phyloP scores from a whole-genome alignment of 35 echinoderm and acorn worm genomes.

The Apostichopus japonicus region DNA sequence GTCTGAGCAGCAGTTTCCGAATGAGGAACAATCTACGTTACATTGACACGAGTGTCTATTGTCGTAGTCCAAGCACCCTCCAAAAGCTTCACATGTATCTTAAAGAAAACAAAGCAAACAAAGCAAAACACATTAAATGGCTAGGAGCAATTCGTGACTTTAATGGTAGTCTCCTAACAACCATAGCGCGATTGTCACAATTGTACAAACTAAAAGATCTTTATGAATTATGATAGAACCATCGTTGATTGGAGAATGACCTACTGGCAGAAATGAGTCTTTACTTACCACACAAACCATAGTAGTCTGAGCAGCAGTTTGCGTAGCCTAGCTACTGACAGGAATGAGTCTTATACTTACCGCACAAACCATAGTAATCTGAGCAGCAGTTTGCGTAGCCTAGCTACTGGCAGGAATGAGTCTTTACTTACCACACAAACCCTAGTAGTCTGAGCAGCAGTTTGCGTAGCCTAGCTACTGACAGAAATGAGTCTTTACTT shows the following conservation, averaged over 20 bases:
- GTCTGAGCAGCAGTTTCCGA: conserved; percentile 28
- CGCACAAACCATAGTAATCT: neutral
- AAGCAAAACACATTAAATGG: neutral
- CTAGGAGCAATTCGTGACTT: neutral
- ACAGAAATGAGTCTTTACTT: neutral
- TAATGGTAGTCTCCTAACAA: neutral
- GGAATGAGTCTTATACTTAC: neutral
- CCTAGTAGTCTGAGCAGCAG: neutral
- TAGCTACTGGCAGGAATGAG: neutral
- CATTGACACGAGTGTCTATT: conserved; percentile 26
- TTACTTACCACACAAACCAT: neutral
- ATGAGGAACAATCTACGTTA: neutral
- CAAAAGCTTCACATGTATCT: conserved; percentile 16
- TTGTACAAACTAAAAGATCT: too few species aligned
- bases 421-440: too few species aligned
- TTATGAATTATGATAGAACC: too few species aligned
- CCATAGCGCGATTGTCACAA: neutral
- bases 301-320: neutral
- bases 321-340: neutral
- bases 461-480: too few species aligned
- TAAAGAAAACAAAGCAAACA: neutral
- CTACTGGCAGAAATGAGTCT: neutral
- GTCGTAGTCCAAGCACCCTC: conserved; percentile 28
- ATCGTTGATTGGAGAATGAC: neutral
- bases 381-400: neutral